Percentiles rank a stretch among this genome's conserved stretches.
Conservation (phyloP, 2,113 vertebrate species). For the Engraulis encrasicolus region DNA sequence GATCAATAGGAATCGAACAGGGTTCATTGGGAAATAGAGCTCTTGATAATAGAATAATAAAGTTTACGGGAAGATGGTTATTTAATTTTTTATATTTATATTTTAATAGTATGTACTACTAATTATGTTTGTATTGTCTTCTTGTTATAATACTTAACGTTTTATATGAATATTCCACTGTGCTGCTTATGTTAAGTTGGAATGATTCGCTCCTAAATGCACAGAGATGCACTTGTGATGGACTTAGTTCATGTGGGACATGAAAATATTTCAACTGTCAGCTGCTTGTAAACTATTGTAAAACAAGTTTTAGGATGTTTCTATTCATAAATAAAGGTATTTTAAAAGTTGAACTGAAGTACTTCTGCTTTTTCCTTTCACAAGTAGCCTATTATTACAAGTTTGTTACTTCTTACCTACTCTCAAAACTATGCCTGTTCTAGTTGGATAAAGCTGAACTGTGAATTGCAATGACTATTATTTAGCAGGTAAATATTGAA, state of each 20-base stretch:
- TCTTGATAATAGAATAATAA: not conserved
- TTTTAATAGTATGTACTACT: not conserved
- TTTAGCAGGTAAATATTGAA: no score
- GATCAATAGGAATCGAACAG: not conserved
- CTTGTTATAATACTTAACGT: not conserved
- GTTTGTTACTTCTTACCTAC: no score
- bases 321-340: conserved; percentile 14
- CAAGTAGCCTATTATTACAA: no score
- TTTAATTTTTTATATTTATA: not conserved
- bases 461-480: no score
- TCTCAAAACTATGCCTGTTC: not conserved
- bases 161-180: not conserved
- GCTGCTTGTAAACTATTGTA: conserved; percentile 65
- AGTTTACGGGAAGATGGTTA: not conserved
- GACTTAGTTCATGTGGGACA: conserved; percentile 76
- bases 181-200: not conserved
- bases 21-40: not conserved
- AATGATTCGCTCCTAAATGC: conserved; percentile 52
- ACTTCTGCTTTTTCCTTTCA: conserved; percentile 1
- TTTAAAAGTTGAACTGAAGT: conserved; percentile 44
- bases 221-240: conserved; percentile 63
- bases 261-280: conserved; percentile 33
- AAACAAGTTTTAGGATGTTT: conserved; percentile 3
- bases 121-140: conserved; percentile 21
- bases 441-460: not conserved